These are phyloP conservation scores for Dendrophyllia cribrosa DNA, from an alignment of 64 coral and sea anemone genomes.

Conservation along the genomic window DNA sequence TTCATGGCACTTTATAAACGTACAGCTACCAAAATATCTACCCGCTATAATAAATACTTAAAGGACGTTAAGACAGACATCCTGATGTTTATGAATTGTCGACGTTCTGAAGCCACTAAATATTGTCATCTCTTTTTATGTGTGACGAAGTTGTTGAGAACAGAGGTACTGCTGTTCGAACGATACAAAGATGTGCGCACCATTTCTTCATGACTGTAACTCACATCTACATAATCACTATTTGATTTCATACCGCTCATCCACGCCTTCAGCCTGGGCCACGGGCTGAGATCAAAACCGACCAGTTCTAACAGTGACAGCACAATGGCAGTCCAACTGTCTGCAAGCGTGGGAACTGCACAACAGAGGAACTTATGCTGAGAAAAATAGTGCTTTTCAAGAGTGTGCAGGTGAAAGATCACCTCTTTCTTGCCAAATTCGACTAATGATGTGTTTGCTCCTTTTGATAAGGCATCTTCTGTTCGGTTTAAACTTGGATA, in stretches of 20 bases:
- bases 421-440: conserved; percentile 81
- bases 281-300: conserved; percentile 69
- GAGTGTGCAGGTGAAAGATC: conserved; percentile 60
- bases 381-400: conserved; percentile 76
- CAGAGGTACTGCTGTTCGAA: conserved; percentile 5
- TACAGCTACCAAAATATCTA: no score
- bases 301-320: conserved; percentile 80
- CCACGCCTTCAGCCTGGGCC: conserved; percentile 74
- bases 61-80: no score
- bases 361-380: conserved; percentile 62
- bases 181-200: conserved; percentile 61
- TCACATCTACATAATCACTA: conserved; percentile 87
- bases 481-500: conserved; percentile 70
- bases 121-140: no score
- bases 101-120: no score
- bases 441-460: conserved; percentile 62
- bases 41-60: no score
- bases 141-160: not conserved
- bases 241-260: conserved; percentile 72
- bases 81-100: no score
- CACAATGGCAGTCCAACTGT: conserved; percentile 72
- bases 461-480: conserved; percentile 63
- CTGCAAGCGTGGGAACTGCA: conserved; percentile 59
- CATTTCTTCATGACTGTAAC: conserved; percentile 71
- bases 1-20: no score